Evolutionary conservation across 2,797 vertebrate genomes (phyloP).

Genomic region (Phalanger gymnotis): DNA sequence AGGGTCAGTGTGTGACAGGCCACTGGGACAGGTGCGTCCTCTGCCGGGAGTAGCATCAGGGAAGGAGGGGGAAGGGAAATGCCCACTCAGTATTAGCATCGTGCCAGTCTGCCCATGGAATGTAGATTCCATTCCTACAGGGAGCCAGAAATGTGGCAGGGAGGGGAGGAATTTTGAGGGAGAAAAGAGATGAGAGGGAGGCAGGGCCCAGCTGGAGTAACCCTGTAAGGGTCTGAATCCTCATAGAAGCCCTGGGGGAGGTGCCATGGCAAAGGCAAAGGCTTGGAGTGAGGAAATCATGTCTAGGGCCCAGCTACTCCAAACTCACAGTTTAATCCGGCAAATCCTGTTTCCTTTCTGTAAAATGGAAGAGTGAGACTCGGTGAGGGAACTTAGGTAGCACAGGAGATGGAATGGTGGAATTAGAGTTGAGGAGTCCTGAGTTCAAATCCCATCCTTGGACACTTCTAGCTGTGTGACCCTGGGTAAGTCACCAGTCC

Average conservation of each 20-base stretch:
- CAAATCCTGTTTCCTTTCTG: not conserved
- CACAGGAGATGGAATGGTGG: not conserved
- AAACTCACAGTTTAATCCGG: not conserved
- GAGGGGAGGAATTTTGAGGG: not conserved
- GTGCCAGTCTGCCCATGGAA: not conserved
- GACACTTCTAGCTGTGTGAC: not conserved
- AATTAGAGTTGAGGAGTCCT: not conserved
- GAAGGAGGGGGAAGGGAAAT: not conserved
- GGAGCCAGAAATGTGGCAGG: not conserved
- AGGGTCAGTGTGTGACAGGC: not conserved
- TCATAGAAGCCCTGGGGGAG: not conserved
- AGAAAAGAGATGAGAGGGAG: not conserved
- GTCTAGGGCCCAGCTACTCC: not conserved
- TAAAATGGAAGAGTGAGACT: not conserved
- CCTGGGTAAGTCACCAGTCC: not conserved
- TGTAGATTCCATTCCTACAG: not conserved
- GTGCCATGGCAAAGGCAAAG: not conserved
- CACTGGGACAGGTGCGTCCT: not conserved
- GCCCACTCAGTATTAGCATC: not conserved
- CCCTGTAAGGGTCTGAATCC: not conserved
- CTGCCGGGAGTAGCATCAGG: not conserved
- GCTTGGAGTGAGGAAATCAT: not conserved
- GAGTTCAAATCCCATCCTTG: not conserved
- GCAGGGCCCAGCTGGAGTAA: not conserved
- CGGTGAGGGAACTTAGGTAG: not conserved